Percentiles rank a stretch among this genome's conserved stretches.
Evolutionary conservation across 2,113 vertebrate genomes (phyloP).

Genomic region (Nothocercus julius): DNA sequence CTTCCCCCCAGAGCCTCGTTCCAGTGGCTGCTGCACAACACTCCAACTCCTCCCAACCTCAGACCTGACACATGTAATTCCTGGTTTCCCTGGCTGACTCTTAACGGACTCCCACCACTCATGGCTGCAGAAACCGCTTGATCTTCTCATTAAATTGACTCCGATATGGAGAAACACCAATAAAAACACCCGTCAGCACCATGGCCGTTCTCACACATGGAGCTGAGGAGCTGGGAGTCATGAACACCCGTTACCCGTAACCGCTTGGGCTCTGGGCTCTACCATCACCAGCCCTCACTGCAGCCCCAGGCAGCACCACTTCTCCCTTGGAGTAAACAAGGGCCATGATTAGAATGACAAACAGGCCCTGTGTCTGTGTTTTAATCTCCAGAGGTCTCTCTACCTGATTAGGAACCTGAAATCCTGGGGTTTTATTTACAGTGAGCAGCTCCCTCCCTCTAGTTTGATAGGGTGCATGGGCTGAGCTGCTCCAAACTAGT

Average conservation of each 20-base stretch:
- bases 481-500: background rate
- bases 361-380: background rate
- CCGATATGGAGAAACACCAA: background rate
- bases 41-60: background rate
- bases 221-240: background rate
- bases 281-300: slow-evolving; percentile 44
- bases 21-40: background rate
- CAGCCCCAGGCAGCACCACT: slow-evolving; percentile 48
- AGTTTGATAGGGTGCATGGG: background rate
- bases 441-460: background rate
- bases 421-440: background rate
- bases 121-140: background rate
- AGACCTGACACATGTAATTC: background rate
- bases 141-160: slow-evolving; percentile 2
- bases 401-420: slow-evolving; percentile 27
- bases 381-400: slow-evolving; percentile 1
- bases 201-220: background rate
- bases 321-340: slow-evolving; percentile 49
- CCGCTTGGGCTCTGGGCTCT: slow-evolving; percentile 16
- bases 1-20: background rate
- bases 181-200: background rate
- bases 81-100: background rate
- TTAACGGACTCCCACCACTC: background rate
- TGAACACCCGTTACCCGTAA: slow-evolving; percentile 30
- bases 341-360: slow-evolving; percentile 45